Conservation (phyloP, 1,140 invertebrate genomes). For the Centruroides vittatus region DNA sequence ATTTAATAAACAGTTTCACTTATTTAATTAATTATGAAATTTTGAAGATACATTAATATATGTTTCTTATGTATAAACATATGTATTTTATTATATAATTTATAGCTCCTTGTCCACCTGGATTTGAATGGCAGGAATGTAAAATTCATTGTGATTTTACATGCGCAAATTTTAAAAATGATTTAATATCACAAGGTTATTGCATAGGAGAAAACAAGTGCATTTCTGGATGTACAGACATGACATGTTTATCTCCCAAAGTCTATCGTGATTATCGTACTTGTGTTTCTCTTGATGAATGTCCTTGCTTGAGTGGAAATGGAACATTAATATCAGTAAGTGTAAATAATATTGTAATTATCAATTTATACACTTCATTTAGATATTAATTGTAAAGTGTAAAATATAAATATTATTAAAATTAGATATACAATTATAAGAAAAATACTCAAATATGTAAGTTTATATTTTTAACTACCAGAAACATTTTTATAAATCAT, state of each 20-base stretch:
- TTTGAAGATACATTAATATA: too few species aligned
- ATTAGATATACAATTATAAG: too few species aligned
- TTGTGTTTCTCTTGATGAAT: constrained; percentile 42
- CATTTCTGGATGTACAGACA: constrained; percentile 31
- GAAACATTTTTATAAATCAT: too few species aligned
- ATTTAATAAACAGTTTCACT: too few species aligned
- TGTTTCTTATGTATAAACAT: too few species aligned
- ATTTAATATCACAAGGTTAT: constrained; percentile 21
- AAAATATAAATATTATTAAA: too few species aligned
- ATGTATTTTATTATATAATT: background rate
- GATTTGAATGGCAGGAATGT: constrained; percentile 38
- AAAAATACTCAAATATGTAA: too few species aligned
- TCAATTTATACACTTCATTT: too few species aligned
- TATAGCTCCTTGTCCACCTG: constrained; percentile 26
- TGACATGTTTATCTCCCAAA: constrained; percentile 27
- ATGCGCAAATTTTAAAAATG: constrained; percentile 7
- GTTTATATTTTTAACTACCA: too few species aligned
- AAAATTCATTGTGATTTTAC: constrained; percentile 42
- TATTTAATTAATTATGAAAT: too few species aligned
- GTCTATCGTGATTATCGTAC: constrained; percentile 49
- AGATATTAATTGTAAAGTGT: too few species aligned
- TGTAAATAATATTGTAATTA: background rate
- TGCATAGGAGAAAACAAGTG: constrained; percentile 34
- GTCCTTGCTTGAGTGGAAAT: constrained; percentile 9
- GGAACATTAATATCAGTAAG: constrained; percentile 13